These are phyloP conservation scores for Epistrophella euchroma DNA, from an alignment of 2,888 invertebrate species.

Conservation along the genomic window DNA sequence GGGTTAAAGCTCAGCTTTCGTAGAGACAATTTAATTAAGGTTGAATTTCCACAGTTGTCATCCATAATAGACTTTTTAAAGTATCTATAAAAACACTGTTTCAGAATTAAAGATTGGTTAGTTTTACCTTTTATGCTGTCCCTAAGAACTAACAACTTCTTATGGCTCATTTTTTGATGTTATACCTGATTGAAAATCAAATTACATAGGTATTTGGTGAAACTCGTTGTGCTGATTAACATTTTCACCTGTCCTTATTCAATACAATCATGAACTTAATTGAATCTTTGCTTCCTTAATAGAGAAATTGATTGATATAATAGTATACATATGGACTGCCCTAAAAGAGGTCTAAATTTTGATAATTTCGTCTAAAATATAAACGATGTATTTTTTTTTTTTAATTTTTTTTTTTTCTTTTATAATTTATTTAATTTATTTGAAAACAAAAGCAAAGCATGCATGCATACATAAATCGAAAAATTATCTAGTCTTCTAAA, in stretches of 20 bases:
- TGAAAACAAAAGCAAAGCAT: slow-evolving; percentile 51
- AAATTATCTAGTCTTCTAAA: slow-evolving; percentile 72
- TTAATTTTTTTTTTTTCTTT: slow-evolving; percentile 31
- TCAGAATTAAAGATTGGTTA: neutral
- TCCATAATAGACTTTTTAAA: too few species aligned
- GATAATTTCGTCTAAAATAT: neutral
- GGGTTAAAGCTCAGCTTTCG: too few species aligned
- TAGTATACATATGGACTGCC: slow-evolving; percentile 41
- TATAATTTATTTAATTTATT: slow-evolving; percentile 71
- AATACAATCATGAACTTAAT: slow-evolving; percentile 12
- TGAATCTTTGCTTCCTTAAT: slow-evolving; percentile 21
- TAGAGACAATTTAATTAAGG: too few species aligned
- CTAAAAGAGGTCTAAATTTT: slow-evolving; percentile 39
- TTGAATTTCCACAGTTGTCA: too few species aligned
- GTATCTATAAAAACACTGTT: too few species aligned
- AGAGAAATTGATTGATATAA: neutral
- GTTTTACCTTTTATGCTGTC: neutral
- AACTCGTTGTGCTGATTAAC: neutral
- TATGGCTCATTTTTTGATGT: neutral
- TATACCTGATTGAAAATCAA: neutral
- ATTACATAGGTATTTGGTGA: too few species aligned
- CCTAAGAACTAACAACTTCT: neutral
- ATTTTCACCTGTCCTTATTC: neutral
- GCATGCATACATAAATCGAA: slow-evolving; percentile 58
- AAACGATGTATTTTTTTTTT: neutral